Evolutionary conservation across 2,888 invertebrate species (phyloP).

Genomic region (Lasioglossum villosulum): DNA sequence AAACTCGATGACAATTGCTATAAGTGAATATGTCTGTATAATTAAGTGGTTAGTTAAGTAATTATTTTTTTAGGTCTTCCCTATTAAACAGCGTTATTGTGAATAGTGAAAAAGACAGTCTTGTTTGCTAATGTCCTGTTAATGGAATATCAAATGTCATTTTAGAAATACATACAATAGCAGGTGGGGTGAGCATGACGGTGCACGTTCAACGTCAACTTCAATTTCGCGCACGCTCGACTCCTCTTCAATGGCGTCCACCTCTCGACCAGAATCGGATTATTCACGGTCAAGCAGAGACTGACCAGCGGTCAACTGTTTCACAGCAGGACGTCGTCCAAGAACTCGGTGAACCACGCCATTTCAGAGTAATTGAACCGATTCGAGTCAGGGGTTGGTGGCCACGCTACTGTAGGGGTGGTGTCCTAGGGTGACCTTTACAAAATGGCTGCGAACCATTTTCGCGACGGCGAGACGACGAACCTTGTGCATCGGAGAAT

Average conservation of each 20-base stretch:
- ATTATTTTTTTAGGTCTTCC: too few species aligned
- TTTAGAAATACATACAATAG: background rate
- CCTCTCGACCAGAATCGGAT: constrained; percentile 73
- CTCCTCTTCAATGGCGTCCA: constrained; percentile 48
- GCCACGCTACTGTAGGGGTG: constrained; percentile 67
- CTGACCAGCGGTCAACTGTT: constrained; percentile 82
- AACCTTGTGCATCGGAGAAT: constrained; percentile 1
- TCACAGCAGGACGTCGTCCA: constrained; percentile 76
- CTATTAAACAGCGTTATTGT: too few species aligned
- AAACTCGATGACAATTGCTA: too few species aligned
- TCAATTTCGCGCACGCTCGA: constrained; percentile 64
- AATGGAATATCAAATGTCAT: background rate
- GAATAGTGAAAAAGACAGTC: background rate
- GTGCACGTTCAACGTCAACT: constrained; percentile 53
- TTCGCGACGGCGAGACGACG: constrained; percentile 55
- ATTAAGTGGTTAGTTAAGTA: too few species aligned
- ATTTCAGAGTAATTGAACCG: constrained; percentile 76
- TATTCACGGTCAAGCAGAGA: constrained; percentile 81
- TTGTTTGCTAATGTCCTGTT: background rate
- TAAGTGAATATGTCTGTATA: too few species aligned
- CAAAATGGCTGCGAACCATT: constrained; percentile 81
- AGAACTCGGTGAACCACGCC: constrained; percentile 68
- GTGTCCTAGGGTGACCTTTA: constrained; percentile 69
- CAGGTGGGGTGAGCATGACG: constrained; percentile 39
- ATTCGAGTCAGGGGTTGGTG: constrained; percentile 53